A percentile compares a stretch with the other conserved stretches of the same genome.
phyloP scores from a whole-genome alignment of 2,888 invertebrate species.

The Calephelis perditalis region DNA sequence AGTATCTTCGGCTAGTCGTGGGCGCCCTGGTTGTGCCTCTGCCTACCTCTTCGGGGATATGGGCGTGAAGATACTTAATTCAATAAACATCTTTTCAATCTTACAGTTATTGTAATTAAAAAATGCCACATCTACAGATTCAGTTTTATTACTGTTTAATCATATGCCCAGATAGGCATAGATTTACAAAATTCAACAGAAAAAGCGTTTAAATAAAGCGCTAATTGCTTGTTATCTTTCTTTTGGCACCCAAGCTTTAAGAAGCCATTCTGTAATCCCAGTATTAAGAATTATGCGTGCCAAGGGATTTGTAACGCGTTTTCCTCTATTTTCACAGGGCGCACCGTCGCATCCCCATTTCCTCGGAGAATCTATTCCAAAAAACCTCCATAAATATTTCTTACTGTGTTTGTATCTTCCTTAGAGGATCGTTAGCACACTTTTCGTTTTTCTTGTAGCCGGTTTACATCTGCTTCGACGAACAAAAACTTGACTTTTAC shows the following conservation, averaged over 20 bases:
- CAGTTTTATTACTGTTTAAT: no score
- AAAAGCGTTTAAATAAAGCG: conserved; percentile 21
- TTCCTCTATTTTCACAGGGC: conserved; percentile 64
- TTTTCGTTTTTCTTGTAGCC: conserved; percentile 53
- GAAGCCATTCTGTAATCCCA: conserved; percentile 70
- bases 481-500: conserved; percentile 23
- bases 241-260: conserved; percentile 67
- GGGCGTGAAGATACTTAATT: no score
- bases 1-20: no score
- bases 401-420: conserved; percentile 75
- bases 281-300: conserved; percentile 72
- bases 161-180: no score
- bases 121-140: no score
- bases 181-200: background rate
- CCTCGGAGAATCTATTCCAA: conserved; percentile 68
- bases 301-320: conserved; percentile 69
- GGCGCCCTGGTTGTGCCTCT: no score
- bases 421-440: conserved; percentile 72
- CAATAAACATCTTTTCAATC: no score
- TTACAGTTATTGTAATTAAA: no score
- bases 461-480: conserved; percentile 51
- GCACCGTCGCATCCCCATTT: conserved; percentile 52
- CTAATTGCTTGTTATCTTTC: conserved; percentile 73
- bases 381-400: conserved; percentile 78
- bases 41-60: no score